Conservation (phyloP, 2,888 invertebrate species). For the Calameuta pallipes region DNA sequence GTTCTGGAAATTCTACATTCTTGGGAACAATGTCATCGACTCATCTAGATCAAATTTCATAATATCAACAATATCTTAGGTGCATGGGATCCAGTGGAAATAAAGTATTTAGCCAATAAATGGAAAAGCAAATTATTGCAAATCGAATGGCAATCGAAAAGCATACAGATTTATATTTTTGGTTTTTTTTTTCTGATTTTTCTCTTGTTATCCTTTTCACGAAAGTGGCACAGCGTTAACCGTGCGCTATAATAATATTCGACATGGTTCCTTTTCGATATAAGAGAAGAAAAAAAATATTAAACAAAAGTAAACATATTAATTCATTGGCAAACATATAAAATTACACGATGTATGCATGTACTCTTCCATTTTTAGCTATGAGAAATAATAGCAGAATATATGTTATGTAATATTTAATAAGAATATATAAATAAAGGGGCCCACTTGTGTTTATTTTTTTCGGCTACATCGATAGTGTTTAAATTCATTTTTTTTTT, state of each 20-base stretch:
- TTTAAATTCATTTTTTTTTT: conserved; percentile 41
- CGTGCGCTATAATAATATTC: conserved; percentile 26
- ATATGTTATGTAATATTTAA: conserved; percentile 61
- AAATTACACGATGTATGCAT: conserved; percentile 37
- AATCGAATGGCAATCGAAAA: neutral
- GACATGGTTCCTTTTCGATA: conserved; percentile 25
- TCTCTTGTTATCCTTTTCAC: too few species aligned
- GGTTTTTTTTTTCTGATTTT: neutral
- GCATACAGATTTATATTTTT: neutral
- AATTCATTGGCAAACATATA: conserved; percentile 34
- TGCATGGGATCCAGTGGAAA: conserved; percentile 11
- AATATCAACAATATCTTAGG: conserved; percentile 15
- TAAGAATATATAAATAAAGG: conserved; percentile 61
- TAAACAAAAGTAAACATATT: conserved; percentile 32
- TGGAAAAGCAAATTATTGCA: neutral
- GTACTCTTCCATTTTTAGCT: conserved; percentile 43
- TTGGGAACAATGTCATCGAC: neutral
- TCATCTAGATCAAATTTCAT: conserved; percentile 13
- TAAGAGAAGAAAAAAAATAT: conserved; percentile 27
- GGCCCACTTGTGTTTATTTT: conserved; percentile 50
- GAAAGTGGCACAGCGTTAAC: neutral
- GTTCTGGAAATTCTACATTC: neutral
- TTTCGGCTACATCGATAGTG: conserved; percentile 58
- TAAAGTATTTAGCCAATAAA: neutral
- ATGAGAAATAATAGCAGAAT: conserved; percentile 62